These are phyloP conservation scores for Indicator indicator DNA, from an alignment of 2,113 vertebrate genomes.

Conservation along the genomic window DNA sequence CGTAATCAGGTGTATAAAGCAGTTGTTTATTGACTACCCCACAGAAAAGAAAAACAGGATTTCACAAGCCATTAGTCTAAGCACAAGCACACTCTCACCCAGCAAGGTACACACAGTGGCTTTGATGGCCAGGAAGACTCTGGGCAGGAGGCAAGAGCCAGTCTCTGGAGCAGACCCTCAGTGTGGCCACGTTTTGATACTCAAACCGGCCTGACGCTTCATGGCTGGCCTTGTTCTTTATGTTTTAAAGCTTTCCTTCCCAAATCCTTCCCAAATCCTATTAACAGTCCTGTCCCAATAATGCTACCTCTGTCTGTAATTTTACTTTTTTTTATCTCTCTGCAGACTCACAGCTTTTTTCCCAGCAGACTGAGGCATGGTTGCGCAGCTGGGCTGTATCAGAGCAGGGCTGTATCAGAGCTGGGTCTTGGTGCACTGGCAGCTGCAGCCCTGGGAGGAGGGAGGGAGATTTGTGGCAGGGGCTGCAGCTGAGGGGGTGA, in stretches of 20 bases:
- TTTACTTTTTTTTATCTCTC: not conserved
- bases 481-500: not conserved
- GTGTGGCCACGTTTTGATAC: fast-evolving
- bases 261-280: not conserved
- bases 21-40: not conserved
- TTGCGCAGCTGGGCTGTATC: not conserved
- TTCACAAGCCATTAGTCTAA: not conserved
- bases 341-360: not conserved
- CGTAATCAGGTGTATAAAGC: not conserved
- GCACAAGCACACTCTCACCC: not conserved
- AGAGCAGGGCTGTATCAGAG: not conserved
- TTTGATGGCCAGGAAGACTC: not conserved
- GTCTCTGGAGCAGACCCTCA: not conserved
- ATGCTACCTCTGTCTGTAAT: not conserved
- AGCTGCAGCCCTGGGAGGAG: not conserved
- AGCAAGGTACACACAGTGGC: not conserved
- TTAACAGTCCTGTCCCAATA: not conserved
- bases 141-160: not conserved
- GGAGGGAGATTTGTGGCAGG: not conserved
- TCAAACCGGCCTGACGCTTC: not conserved
- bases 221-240: not conserved
- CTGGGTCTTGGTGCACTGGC: not conserved
- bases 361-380: not conserved
- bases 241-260: not conserved
- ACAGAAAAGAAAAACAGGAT: not conserved